A percentile compares a stretch with the other conserved stretches of the same genome.
Evolutionary conservation across 2,797 vertebrate genomes (phyloP).

Genomic region (Gymnothorax reevesii): DNA sequence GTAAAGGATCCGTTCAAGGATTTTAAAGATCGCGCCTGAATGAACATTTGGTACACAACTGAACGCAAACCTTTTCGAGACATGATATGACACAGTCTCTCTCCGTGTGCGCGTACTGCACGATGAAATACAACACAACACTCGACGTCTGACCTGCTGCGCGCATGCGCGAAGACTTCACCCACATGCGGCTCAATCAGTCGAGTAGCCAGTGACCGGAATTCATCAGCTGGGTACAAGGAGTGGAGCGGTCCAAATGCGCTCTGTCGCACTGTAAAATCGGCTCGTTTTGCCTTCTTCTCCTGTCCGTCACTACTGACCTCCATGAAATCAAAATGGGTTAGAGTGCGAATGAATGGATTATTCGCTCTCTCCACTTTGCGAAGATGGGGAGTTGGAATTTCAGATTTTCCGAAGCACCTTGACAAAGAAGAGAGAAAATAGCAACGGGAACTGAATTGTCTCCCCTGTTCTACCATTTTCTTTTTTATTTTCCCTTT

Average conservation of each 20-base stretch:
- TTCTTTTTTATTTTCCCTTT: constrained; percentile 37
- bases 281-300: constrained; percentile 32
- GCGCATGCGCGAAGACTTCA: constrained; percentile 45
- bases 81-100: neutral
- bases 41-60: neutral
- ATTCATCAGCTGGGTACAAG: constrained; percentile 51
- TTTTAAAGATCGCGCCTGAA: neutral
- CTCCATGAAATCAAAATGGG: constrained; percentile 46
- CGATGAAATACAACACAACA: constrained; percentile 3
- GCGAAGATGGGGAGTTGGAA: constrained; percentile 7
- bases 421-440: constrained; percentile 35
- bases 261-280: constrained; percentile 40
- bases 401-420: neutral
- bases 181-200: constrained; percentile 46
- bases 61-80: neutral
- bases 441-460: constrained; percentile 46
- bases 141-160: constrained; percentile 40
- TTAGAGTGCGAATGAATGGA: constrained; percentile 42
- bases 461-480: constrained; percentile 44
- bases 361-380: constrained; percentile 34
- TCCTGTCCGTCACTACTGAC: constrained; percentile 16
- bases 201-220: constrained; percentile 35
- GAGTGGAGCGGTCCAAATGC: constrained; percentile 46
- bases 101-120: neutral
- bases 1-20: neutral